These are phyloP conservation scores for Pantelozetes paolii DNA, from an alignment of 2,888 invertebrate genomes.

Conservation along the genomic window DNA sequence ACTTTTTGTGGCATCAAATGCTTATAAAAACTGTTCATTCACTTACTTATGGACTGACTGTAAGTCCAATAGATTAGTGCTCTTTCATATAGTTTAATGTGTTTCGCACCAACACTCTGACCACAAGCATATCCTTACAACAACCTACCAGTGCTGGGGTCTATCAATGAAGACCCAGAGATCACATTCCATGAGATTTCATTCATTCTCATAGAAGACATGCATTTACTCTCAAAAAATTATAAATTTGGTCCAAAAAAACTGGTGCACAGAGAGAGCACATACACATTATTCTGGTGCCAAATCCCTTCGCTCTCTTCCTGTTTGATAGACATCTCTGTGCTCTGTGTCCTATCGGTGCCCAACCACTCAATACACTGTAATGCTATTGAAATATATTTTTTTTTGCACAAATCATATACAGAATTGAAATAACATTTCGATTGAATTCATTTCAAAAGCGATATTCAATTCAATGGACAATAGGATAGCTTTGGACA, in stretches of 20 bases:
- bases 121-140: background rate
- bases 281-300: slow-evolving; percentile 1
- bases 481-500: too few species aligned
- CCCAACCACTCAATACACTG: background rate
- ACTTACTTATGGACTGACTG: too few species aligned
- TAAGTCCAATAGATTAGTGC: background rate
- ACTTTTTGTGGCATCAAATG: background rate
- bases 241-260: too few species aligned
- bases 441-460: background rate
- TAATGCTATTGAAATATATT: background rate
- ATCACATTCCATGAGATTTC: background rate
- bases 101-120: slow-evolving; percentile 1
- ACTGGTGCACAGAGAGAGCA: background rate
- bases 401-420: too few species aligned
- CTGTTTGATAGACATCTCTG: slow-evolving; percentile 12
- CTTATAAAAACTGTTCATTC: background rate
- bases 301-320: slow-evolving; percentile 21
- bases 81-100: background rate
- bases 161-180: background rate
- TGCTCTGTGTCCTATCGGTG: background rate
- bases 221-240: too few species aligned
- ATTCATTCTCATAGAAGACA: too few species aligned
- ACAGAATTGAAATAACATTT: too few species aligned
- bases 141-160: background rate
- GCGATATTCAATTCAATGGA: background rate